Evolutionary conservation across 1,140 invertebrate genomes (phyloP), one percentile per base, ranked within the genome.

Genomic region (Drosophila seguyi): DNA sequence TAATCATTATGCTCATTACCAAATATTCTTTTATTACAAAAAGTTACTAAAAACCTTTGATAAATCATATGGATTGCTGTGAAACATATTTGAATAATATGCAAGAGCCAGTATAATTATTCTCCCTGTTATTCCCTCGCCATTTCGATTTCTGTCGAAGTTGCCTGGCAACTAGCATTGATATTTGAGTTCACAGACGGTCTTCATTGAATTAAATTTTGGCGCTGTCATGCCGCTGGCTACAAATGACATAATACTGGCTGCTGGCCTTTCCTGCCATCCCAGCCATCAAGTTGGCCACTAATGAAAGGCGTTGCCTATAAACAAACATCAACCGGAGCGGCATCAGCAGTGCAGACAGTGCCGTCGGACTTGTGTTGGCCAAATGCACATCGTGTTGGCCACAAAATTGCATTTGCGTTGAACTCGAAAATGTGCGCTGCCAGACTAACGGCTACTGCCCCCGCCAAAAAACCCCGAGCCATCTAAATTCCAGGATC

Each of bases 391-490:
- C 38, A 58, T 48, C 56, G 41, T 65, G 79, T 65, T 53, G 50
- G 44, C 61, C 67, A 78, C 80, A 62, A 78, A 77, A 81, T 78
- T 78, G 79, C 74, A 81, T 82, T 77, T 73, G 62, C 50, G 45
- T 72, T 76, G 36, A 31, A 36, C 42, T 72, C 60, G 31, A 66
- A 72, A 76, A 58, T 75, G 36, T 57, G 58, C 52, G 34, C 29
- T 6, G 16, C 14, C 18, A 20, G 44, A 41, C 44, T 53, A 69
- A 53, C 50, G 25, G 22, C 4, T 13, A 36, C 34, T n/a, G 44
- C 29, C 34, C 31, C 18, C 36, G 22, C 29, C 31, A 22, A 38
- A 34, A 50, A 61, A 41, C 27, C 47, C 45, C 31, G 22, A 50
- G 25, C 34, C 65, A 79, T 38, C 31, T 34, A 44, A 39, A 75